These are phyloP conservation scores for Littorina saxatilis DNA, from an alignment of 1,140 invertebrate genomes.

Conservation along the genomic window DNA sequence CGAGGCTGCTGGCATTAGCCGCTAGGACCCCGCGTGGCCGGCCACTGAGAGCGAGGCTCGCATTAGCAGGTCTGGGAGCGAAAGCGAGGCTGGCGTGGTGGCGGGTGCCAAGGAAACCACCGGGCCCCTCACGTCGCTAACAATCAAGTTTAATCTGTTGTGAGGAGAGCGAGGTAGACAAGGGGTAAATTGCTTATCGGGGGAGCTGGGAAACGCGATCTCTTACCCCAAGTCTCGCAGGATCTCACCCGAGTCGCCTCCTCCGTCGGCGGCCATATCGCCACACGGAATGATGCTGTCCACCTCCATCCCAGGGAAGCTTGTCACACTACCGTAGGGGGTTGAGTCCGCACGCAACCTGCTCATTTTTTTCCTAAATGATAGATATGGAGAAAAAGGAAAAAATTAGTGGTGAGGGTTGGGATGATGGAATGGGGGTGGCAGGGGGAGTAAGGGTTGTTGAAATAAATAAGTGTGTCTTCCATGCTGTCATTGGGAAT, in stretches of 20 bases:
- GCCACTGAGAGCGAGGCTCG: not conserved
- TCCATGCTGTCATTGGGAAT: no score
- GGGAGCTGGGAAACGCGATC: not conserved
- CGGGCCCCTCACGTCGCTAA: slow-evolving; percentile 4
- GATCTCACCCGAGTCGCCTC: not conserved
- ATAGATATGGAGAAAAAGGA: no score
- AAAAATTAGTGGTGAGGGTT: no score
- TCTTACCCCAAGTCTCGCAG: not conserved
- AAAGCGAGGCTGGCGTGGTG: slow-evolving; percentile 7
- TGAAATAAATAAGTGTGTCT: no score
- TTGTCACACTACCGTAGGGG: no score
- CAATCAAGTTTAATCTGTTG: slow-evolving; percentile 2
- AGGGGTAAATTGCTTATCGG: slow-evolving; percentile 21
- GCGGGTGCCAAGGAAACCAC: not conserved
- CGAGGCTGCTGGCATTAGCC: no score
- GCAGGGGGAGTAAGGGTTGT: no score
- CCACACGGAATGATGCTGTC: not conserved
- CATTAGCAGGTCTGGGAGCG: slow-evolving; percentile 2
- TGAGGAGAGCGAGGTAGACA: not conserved
- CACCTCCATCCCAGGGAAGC: no score
- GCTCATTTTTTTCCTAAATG: no score
- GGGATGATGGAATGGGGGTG: no score
- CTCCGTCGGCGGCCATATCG: not conserved
- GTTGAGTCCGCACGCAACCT: no score
- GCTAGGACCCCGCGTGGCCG: no score